Evolutionary conservation across 2,113 vertebrate species (phyloP), one percentile per base, ranked within the genome.

Genomic region (Illadopsis cleaveri): DNA sequence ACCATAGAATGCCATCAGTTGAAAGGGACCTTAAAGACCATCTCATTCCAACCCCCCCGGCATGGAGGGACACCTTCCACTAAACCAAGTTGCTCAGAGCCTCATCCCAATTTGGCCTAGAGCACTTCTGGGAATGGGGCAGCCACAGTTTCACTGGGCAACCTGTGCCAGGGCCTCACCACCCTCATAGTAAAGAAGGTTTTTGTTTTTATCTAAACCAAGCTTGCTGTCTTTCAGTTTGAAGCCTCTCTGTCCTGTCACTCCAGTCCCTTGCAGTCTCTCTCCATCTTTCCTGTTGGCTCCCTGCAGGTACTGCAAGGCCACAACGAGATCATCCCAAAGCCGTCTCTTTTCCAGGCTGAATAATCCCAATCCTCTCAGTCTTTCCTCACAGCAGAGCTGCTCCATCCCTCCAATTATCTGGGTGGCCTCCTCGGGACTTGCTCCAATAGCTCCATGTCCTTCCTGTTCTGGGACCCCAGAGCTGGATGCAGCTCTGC

Each of bases 141-240:
- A 83, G 5, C 17, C 40, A 42, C 25, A 62, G 56, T 9, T 48
- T 56, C 71, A 56, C 35, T 77, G 31, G 47, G 15, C 14, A 77
- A 12, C 31, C 56, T 83, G 62, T 69, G 40, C 25, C 48, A 83
- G 18, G 2, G 31, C n/a, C 40, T 82, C 30, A 10, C 2, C 47
- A 48, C 0, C 23, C 31, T 54, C 47, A 13, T 0, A 27, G 21
- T 1, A 11, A 61, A 9, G 5, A 54, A 54, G 11, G 7, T 1
- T 60, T 53, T 23, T 61, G n/a, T 24, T 82, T 38, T 11, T n/a
- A 25, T 47, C 12, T 6, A 45, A 45, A 38, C 11, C 16, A 54
- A 47, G 35, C 15, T 47, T 15, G 7, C 6, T 31, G 6, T n/a
- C 25, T 37, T 18, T 57, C n/a, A 22, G 12, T 27, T 6, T 27